Percentiles rank a stretch among this genome's conserved stretches.
phyloP scores from a whole-genome alignment of 2,797 vertebrate genomes.

The Pogoniulus pusillus region DNA sequence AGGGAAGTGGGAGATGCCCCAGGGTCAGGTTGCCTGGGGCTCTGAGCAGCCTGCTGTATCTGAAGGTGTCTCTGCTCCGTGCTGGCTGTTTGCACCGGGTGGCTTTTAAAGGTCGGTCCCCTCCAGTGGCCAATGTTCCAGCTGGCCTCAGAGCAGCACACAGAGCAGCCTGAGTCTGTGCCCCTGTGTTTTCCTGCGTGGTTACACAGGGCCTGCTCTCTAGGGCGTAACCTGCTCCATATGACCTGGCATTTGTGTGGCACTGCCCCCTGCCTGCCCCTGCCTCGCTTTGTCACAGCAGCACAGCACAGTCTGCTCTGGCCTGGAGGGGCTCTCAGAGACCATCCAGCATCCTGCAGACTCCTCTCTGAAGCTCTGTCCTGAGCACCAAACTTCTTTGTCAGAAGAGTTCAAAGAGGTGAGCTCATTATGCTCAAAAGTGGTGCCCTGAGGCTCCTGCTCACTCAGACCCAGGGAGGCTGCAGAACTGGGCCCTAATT shows the following conservation, averaged over 20 bases:
- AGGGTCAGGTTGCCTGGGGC: background rate
- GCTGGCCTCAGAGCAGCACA: too few relatives aligned
- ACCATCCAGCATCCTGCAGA: background rate
- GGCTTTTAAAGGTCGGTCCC: too few relatives aligned
- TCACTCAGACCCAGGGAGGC: background rate
- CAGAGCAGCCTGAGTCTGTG: too few relatives aligned
- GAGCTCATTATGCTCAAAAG: background rate
- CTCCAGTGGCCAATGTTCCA: too few relatives aligned
- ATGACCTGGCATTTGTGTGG: background rate
- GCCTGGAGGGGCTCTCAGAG: too few relatives aligned
- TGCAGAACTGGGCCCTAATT: conserved; percentile 1
- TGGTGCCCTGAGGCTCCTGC: background rate
- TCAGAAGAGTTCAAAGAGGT: background rate
- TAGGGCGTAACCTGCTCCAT: background rate
- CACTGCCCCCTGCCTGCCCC: background rate
- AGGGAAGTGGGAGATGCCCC: background rate
- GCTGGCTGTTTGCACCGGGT: too few relatives aligned
- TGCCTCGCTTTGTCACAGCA: background rate
- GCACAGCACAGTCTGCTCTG: too few relatives aligned
- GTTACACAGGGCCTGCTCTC: background rate
- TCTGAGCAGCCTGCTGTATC: background rate
- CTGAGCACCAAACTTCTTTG: background rate
- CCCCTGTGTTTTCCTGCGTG: background rate
- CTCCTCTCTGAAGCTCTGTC: background rate
- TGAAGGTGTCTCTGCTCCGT: too few relatives aligned